These are phyloP conservation scores for Luscinia megarhynchos DNA, from an alignment of 2,797 vertebrate genomes.

Conservation along the genomic window DNA sequence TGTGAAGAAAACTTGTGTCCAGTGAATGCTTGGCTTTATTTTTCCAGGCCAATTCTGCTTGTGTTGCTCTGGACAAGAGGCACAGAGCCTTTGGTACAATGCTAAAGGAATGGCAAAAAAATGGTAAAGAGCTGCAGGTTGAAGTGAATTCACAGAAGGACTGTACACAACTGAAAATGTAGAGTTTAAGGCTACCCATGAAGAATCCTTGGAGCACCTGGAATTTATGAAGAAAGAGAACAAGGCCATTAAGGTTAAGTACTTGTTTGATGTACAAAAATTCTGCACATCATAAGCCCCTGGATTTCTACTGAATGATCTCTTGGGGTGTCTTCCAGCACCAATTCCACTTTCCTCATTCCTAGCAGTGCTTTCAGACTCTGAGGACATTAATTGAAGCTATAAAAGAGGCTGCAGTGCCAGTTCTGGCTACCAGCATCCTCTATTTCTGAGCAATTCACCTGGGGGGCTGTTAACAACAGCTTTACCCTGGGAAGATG, in stretches of 20 bases:
- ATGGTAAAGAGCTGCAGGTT: conserved; percentile 79
- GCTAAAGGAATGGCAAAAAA: conserved; percentile 80
- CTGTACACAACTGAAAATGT: conserved; percentile 78
- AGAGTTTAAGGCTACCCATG: conserved; percentile 77
- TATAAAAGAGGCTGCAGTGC: background rate
- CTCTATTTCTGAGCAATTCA: background rate
- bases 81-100: conserved; percentile 78
- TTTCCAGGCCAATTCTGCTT: conserved; percentile 77
- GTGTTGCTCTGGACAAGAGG: conserved; percentile 81
- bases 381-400: background rate
- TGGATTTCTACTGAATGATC: background rate
- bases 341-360: background rate
- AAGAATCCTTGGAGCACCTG: conserved; percentile 79
- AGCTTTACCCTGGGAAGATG: background rate
- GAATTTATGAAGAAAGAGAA: conserved; percentile 75
- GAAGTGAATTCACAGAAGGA: conserved; percentile 81
- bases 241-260: conserved; percentile 71
- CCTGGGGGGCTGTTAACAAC: background rate
- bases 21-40: conserved; percentile 11
- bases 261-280: background rate
- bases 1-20: background rate
- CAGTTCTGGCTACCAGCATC: background rate
- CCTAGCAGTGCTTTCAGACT: background rate
- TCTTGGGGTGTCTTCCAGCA: background rate
- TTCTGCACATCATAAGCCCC: background rate